Percentiles rank a stretch among this genome's conserved stretches.
Evolutionary conservation across 2,888 invertebrate genomes (phyloP).

Genomic region (Ophioninae sp.): DNA sequence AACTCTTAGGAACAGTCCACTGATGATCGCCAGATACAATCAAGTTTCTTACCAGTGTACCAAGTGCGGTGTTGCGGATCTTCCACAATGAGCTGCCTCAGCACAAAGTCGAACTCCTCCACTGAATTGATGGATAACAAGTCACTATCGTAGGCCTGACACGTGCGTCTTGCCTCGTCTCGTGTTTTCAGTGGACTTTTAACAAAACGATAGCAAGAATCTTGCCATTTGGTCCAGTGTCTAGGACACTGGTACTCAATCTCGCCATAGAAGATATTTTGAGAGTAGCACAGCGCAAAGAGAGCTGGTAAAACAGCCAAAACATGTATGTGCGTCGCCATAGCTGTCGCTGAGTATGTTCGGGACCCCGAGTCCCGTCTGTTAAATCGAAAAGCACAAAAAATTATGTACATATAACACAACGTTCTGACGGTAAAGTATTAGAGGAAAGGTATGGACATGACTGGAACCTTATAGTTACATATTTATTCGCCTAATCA

Average conservation of each 20-base stretch:
- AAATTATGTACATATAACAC: not conserved
- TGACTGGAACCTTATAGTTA: not conserved
- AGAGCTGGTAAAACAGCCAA: conserved; percentile 33
- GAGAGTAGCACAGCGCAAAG: conserved; percentile 57
- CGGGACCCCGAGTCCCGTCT: conserved; percentile 23
- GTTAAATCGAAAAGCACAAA: conserved; percentile 27
- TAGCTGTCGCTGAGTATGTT: conserved; percentile 25
- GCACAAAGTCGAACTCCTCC: conserved; percentile 94
- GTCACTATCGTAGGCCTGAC: conserved; percentile 91
- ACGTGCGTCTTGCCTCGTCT: conserved; percentile 91
- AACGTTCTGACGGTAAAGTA: not conserved
- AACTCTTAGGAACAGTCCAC: no score
- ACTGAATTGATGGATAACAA: conserved; percentile 89
- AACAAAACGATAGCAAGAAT: conserved; percentile 94
- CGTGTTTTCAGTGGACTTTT: conserved; percentile 91
- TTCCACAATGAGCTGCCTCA: conserved; percentile 89
- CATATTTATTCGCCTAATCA: not conserved
- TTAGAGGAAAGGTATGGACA: not conserved
- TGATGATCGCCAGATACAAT: not conserved
- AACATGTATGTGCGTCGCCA: conserved; percentile 17
- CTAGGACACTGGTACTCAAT: conserved; percentile 86
- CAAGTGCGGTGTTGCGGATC: conserved; percentile 94
- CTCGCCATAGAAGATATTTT: conserved; percentile 72
- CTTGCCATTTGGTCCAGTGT: conserved; percentile 91
- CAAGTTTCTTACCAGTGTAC: conserved; percentile 85